A percentile compares a stretch with the other conserved stretches of the same genome.
Conservation (phyloP, 1,140 invertebrate species). For the Heliconius eleuchia region DNA sequence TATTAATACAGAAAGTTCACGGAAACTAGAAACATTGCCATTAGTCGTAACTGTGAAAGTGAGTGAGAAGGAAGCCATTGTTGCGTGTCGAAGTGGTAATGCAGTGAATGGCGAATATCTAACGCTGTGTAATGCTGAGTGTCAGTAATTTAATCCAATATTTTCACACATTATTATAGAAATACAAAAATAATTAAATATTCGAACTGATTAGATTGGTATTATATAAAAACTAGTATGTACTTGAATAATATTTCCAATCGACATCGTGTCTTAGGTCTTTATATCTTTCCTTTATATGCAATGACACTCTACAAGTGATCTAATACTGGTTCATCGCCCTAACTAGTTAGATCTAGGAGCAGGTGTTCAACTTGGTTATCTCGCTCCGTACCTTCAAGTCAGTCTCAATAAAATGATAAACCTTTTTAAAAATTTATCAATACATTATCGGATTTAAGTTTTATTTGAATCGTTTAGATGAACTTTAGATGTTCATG, state of each 20-base stretch:
- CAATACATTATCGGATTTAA: not conserved
- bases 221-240: not conserved
- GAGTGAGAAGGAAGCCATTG: slow-evolving; percentile 62
- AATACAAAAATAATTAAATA: not conserved
- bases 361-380: slow-evolving; percentile 39
- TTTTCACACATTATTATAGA: not conserved
- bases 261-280: not conserved
- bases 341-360: slow-evolving; percentile 40
- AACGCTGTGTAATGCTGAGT: slow-evolving; percentile 30
- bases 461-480: slow-evolving; percentile 3
- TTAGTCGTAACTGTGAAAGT: slow-evolving; percentile 70
- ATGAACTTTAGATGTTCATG: slow-evolving; percentile 1
- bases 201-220: not conserved
- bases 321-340: slow-evolving; percentile 38
- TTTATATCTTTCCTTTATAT: slow-evolving; percentile 20
- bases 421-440: not conserved
- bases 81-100: slow-evolving; percentile 54
- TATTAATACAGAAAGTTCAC: slow-evolving; percentile 36
- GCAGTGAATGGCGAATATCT: slow-evolving; percentile 43
- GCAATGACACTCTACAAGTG: slow-evolving; percentile 25
- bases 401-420: slow-evolving; percentile 13
- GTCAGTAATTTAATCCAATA: slow-evolving; percentile 27
- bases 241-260: not conserved
- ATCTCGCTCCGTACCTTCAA: slow-evolving; percentile 26
- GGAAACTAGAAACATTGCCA: slow-evolving; percentile 50